phyloP scores from a whole-genome alignment of 2,797 vertebrate genomes.

The Simalia tracyae region DNA sequence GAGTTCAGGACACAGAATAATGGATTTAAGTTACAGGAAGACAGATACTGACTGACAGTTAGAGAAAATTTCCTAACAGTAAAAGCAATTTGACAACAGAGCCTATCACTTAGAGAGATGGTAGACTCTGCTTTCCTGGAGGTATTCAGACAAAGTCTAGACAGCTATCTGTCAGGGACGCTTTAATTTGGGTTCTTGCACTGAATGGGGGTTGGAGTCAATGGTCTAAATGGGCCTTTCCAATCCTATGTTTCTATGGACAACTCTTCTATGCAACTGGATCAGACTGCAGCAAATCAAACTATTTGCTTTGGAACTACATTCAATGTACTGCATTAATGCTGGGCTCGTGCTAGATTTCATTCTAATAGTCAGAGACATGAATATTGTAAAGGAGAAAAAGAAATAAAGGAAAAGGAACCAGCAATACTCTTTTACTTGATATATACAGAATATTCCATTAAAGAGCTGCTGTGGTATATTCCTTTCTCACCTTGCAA shows the following conservation, averaged over 20 bases:
- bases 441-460: neutral
- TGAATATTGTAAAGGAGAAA: neutral
- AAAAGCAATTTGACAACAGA: neutral
- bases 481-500: neutral
- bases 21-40: neutral
- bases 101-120: neutral
- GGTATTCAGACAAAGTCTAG: neutral
- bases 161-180: neutral
- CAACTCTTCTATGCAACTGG: neutral
- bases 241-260: neutral
- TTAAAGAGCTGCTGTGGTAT: neutral
- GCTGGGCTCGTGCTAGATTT: neutral
- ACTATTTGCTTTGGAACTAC: neutral
- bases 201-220: neutral
- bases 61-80: neutral
- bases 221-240: neutral
- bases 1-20: neutral
- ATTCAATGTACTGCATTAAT: neutral
- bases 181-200: neutral
- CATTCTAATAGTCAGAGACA: neutral
- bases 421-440: neutral
- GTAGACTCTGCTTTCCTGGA: neutral
- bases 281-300: neutral
- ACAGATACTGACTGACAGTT: neutral
- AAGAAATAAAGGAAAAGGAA: neutral